Evolutionary conservation across 1,140 invertebrate genomes (phyloP), one percentile per base, ranked within the genome.

Genomic region (Apis mellifera): DNA sequence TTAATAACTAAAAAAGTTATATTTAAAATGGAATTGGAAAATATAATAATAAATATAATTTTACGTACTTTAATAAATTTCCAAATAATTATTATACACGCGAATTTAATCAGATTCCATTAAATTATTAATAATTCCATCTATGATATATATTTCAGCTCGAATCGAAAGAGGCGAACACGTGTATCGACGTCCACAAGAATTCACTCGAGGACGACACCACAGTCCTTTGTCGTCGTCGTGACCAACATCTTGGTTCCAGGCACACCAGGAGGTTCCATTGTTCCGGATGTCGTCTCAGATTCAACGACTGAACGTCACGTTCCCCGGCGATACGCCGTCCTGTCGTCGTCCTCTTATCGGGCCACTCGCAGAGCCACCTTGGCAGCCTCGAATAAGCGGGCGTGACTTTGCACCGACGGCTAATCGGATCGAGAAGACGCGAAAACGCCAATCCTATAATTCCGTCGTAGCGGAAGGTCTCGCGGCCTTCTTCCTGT

Each of bases 161-260:
- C 32, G 55, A 4, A 42, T 62, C 21, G 26, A 74, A 81, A 88
- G 89, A 89, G 68, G 60, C 15, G 86, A 89, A 90, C 91, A 91
- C 89, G 87, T 91, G 90, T 83, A 64, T 66, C 64, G 77, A 52
- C 64, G 68, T 65, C 83, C 89, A 89, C 84, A 82, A 90, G 90
- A 79, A 69, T 54, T 15, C 23, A 32, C 13, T 23, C 19, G 19
- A 9, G 26, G 21, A 32, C 52, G 19, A 42, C 11, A 26, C 11
- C 64, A 42, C 2, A 42, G 19, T 50, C 62, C 74, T 64, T 72
- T 72, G 57, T 68, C 66, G 68, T 15, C 57, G 50, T 1, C 26
- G 26, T 23, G 23, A n/a, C 19, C 21, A 57, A 68, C 48, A 73
- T 65, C 55, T 69, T 48, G 57, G 66, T 70, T 23, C 12, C 64